These are phyloP conservation scores for Blomia tropicalis DNA, from an alignment of 2,888 invertebrate genomes.

Conservation along the genomic window DNA sequence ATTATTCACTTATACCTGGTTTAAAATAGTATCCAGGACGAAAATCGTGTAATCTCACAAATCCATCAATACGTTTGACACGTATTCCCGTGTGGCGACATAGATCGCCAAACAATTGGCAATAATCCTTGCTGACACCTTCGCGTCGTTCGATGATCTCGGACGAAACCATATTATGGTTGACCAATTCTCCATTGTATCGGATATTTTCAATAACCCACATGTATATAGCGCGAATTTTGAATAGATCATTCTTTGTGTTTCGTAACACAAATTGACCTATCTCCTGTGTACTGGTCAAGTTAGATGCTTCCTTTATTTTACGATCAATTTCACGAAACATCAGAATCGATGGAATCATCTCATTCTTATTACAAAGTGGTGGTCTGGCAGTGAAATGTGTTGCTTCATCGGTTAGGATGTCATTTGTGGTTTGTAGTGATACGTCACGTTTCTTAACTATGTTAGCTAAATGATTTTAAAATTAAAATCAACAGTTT, in stretches of 20 bases:
- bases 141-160: conserved; percentile 31
- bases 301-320: conserved; percentile 20
- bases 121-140: conserved; percentile 33
- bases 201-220: conserved; percentile 33
- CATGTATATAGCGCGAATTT: conserved; percentile 32
- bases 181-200: conserved; percentile 32
- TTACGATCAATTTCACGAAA: conserved; percentile 30
- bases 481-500: too few species aligned
- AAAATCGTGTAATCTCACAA: conserved; percentile 32
- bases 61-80: conserved; percentile 33
- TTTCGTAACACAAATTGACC: conserved; percentile 29
- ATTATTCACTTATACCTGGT: conserved; percentile 25
- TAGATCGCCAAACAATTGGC: conserved; percentile 32
- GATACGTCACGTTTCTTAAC: conserved; percentile 29
- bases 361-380: conserved; percentile 31
- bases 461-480: too few species aligned
- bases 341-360: conserved; percentile 29
- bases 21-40: conserved; percentile 32
- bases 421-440: conserved; percentile 33
- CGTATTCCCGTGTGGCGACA: conserved; percentile 32
- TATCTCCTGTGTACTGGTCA: conserved; percentile 20
- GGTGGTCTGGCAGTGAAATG: conserved; percentile 33
- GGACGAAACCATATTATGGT: conserved; percentile 29
- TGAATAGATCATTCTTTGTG: conserved; percentile 31
- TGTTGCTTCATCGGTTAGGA: conserved; percentile 32